These are phyloP conservation scores for Mesocentrotus franciscanus DNA, from an alignment of 53 echinoderm and acorn worm genomes.

Conservation along the genomic window DNA sequence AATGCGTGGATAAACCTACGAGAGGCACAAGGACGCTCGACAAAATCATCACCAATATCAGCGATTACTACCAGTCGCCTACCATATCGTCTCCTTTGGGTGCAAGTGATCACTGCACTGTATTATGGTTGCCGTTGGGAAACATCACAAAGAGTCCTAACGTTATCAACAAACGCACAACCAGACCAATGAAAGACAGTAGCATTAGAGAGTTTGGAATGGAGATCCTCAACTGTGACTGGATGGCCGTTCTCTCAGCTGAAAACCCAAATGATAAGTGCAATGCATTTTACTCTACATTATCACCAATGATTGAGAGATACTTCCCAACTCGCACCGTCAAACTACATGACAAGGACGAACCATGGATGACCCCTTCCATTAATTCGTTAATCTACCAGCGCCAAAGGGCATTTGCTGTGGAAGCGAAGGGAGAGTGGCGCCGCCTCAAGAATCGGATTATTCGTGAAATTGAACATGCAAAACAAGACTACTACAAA, in stretches of 20 bases:
- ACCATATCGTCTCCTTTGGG: no score
- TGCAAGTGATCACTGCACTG: no score
- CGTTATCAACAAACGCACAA: not conserved
- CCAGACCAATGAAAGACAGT: conserved; percentile 25
- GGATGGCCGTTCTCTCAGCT: not conserved
- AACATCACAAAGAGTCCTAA: not conserved
- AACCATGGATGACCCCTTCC: conserved; percentile 59
- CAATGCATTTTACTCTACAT: conserved; percentile 40
- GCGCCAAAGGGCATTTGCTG: conserved; percentile 15
- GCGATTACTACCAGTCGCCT: not conserved
- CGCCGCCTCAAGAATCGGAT: conserved; percentile 1
- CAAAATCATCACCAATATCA: not conserved
- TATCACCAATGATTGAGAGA: conserved; percentile 12
- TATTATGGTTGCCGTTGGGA: no score
- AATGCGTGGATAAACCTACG: not conserved
- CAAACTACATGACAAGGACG: conserved; percentile 56
- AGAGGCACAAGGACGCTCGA: not conserved
- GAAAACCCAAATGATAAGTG: conserved; percentile 13
- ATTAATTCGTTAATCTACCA: conserved; percentile 36
- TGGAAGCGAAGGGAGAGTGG: not conserved
- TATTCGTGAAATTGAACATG: not conserved
- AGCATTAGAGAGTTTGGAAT: conserved; percentile 23
- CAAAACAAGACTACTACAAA: not conserved
- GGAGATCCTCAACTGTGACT: conserved; percentile 49
- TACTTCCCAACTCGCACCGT: conserved; percentile 41